Base-by-base conservation (phyloP, 2,888 invertebrate genomes). In the Rhopalosiphum nymphaeae region DNA sequence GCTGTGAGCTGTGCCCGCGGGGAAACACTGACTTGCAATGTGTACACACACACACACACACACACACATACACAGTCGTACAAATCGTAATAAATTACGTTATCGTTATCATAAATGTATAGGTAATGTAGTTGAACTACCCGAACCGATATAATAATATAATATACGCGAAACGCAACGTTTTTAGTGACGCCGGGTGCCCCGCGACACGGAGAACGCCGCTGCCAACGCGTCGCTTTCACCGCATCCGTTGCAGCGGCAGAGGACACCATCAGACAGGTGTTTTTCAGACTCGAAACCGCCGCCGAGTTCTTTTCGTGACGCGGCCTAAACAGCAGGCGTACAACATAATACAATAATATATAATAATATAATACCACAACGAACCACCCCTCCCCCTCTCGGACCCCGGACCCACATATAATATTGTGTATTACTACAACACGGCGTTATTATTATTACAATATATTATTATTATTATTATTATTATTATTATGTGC, bases 391-490 rank as follows among this genome's bases (percentile, higher is more conserved):
- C 36, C 78, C 36, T 3, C 36, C 2, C n/a, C 13, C 16, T 49
- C 49, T 1, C 44, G 44, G 49, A n/a, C 53, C 53, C 53, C 53
- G 5, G 21, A 53, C 36, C 85, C 29, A 7, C 13, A 7, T 13
- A 85, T 44, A 85, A 85, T 85, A 85, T 85, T 85, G 44, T 85
- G 85, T 78, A 36, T 78, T 78, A 67, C n/a, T 67, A n/a, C n/a
- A 36, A n/a, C n/a, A 36, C 44, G 26, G 85, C 44, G 85, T 85
- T 85, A 26, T 42, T 44, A 42, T 85, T 42, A 85, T 44, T 85
- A 85, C 85, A 85, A 85, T 85, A 85, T 87, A 78, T 78, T 78
- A 61, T 61, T 61, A 61, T 61, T 61, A 61, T 61, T 61, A 61
- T 61, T 61, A 61, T 61, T 67, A 78, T 78, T 78, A 78, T 78